These are phyloP conservation scores for Cheirogaleus medius DNA, from an alignment of 2,113 vertebrate species.

Conservation along the genomic window DNA sequence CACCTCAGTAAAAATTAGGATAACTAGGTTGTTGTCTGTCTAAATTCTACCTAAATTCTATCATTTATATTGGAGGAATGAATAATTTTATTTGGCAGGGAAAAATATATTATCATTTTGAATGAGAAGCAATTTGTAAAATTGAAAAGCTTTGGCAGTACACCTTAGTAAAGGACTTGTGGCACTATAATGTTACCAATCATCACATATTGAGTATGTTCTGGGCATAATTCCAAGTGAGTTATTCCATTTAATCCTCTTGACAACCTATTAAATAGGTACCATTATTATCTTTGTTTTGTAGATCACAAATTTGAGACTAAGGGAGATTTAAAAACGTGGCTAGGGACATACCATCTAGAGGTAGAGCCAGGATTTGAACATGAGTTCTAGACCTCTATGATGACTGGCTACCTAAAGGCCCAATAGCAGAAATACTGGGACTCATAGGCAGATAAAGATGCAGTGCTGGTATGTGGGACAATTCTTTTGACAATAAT, in stretches of 20 bases:
- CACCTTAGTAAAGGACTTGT: neutral
- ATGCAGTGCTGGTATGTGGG: neutral
- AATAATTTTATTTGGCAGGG: conserved; percentile 22
- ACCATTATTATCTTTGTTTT: neutral
- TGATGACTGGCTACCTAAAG: neutral
- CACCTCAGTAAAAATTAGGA: conserved; percentile 10
- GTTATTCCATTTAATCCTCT: neutral
- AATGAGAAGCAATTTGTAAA: neutral
- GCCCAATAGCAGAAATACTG: neutral
- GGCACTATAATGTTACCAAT: neutral
- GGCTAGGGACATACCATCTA: neutral
- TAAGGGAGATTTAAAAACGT: neutral
- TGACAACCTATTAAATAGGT: neutral
- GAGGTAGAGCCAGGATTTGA: neutral
- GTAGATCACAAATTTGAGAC: neutral
- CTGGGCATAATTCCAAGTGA: neutral
- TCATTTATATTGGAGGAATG: neutral
- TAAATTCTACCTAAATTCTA: neutral
- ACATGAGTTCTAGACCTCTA: neutral
- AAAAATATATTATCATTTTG: neutral
- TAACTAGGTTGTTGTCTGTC: neutral
- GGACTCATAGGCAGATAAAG: neutral
- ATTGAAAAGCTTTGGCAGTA: neutral
- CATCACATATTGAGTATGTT: neutral
- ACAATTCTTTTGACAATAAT: neutral